Percentiles rank a stretch among this genome's conserved stretches.
Conservation (phyloP, 1,140 invertebrate genomes). For the Hycleus phaleratus region DNA sequence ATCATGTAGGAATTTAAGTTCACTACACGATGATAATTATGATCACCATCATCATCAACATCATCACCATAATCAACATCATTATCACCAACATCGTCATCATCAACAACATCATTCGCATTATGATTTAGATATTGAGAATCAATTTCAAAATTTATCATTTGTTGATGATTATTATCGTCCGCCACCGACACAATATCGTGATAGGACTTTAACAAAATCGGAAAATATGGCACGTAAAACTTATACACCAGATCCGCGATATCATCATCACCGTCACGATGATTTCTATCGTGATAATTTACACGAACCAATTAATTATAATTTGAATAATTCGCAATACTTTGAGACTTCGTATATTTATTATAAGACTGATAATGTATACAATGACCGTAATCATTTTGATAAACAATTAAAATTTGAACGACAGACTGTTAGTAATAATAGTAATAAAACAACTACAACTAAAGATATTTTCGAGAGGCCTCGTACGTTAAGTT, state of each 20-base stretch:
- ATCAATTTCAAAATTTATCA: constrained; percentile 30
- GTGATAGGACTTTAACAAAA: constrained; percentile 33
- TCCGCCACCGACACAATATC: constrained; percentile 18
- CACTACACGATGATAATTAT: constrained; percentile 8
- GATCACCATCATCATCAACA: background rate
- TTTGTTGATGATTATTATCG: constrained; percentile 30
- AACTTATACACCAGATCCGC: constrained; percentile 26
- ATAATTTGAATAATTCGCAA: constrained; percentile 21
- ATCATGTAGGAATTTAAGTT: constrained; percentile 27
- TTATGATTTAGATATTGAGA: constrained; percentile 18
- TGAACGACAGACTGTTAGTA: constrained; percentile 1
- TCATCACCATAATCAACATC: too few relatives aligned
- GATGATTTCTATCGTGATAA: background rate
- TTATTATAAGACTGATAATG: constrained; percentile 31
- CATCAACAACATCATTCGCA: too few relatives aligned
- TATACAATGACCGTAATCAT: constrained; percentile 13
- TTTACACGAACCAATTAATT: background rate
- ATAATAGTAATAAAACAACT: background rate
- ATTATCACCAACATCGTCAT: too few relatives aligned
- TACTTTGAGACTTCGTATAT: constrained; percentile 32
- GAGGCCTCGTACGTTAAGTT: constrained; percentile 34
- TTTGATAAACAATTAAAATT: constrained; percentile 8
- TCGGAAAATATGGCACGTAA: constrained; percentile 38
- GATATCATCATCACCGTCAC: constrained; percentile 1
- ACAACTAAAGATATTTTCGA: constrained; percentile 15